These are phyloP conservation scores for Poecile montanus DNA, from an alignment of 2,797 vertebrate species.

Conservation along the genomic window DNA sequence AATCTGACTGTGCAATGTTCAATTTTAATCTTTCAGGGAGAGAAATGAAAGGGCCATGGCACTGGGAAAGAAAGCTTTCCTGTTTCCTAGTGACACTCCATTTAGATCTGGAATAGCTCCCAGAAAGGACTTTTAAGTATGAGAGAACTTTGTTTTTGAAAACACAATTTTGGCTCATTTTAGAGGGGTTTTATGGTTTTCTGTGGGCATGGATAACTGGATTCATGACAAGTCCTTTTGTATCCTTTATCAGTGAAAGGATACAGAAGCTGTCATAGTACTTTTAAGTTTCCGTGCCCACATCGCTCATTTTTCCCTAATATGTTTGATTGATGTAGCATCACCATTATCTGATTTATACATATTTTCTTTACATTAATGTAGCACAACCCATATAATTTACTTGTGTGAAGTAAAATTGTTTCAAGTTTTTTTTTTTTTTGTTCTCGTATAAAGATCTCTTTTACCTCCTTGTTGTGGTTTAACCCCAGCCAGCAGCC, in stretches of 20 bases:
- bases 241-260: not conserved
- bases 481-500: not conserved
- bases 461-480: not conserved
- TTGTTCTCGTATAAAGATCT: not conserved
- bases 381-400: not conserved
- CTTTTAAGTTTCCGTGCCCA: constrained; percentile 8
- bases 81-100: constrained; percentile 47
- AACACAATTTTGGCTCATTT: constrained; percentile 55
- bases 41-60: constrained; percentile 25
- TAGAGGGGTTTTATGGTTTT: constrained; percentile 23
- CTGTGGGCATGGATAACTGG: constrained; percentile 25
- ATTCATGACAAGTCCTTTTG: not conserved
- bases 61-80: constrained; percentile 24
- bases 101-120: constrained; percentile 61
- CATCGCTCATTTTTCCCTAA: not conserved
- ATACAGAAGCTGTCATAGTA: constrained; percentile 12
- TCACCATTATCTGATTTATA: not conserved
- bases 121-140: constrained; percentile 50
- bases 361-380: constrained; percentile 16
- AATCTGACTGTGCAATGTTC: not conserved
- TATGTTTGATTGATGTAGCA: not conserved
- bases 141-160: constrained; percentile 50
- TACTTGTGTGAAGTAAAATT: not conserved
- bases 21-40: constrained; percentile 27
- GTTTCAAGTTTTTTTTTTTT: not conserved